Evolutionary conservation across 2,888 invertebrate genomes (phyloP), one percentile per base, ranked within the genome.

Genomic region (Drosophila stalkeri): DNA sequence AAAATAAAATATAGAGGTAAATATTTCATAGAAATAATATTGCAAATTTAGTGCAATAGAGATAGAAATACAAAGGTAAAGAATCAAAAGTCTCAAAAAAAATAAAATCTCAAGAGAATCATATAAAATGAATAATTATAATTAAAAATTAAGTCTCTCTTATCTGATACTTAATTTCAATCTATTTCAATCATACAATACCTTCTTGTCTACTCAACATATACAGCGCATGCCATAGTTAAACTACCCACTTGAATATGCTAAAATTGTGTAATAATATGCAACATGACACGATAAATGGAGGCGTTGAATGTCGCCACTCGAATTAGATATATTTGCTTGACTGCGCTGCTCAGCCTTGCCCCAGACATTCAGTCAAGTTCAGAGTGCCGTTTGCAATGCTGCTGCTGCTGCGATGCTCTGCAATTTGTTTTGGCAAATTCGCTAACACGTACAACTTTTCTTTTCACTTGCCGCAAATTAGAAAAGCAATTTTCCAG

Each of bases 221-320:
- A 37, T 2, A 35, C 11, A 14, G 16, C 12, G 0, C 12, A 4
- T 27, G 16, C 3, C 2, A 47, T 33, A 57, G 3, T 20, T 12
- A 23, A 46, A 11, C 18, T 18, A 56, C 46, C 51, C 54, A 3
- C 2, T 11, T 16, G 6, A 8, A 35, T 33, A 1, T 16, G 31
- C 43, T 43, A 2, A 14, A 46, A 64, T 46, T 71, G 20, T 55
- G 18, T 51, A 66, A 61, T 66, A 66, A 75, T 80, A 52, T 67
- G 61, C 71, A 77, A 77, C 57, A 64, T 62, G 59, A 39, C 64
- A 56, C 37, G 60, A 47, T 44, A 71, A 71, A 65, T 59, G 87
- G 82, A 75, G 90, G 90, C 86, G 90, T 88, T 64, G 81, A 80
- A 86, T 80, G 79, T 75, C 47, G 54, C 35, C 57, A 56, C 74